These are phyloP conservation scores for Xenopus borealis DNA, from an alignment of 2,113 vertebrate genomes.

Conservation along the genomic window DNA sequence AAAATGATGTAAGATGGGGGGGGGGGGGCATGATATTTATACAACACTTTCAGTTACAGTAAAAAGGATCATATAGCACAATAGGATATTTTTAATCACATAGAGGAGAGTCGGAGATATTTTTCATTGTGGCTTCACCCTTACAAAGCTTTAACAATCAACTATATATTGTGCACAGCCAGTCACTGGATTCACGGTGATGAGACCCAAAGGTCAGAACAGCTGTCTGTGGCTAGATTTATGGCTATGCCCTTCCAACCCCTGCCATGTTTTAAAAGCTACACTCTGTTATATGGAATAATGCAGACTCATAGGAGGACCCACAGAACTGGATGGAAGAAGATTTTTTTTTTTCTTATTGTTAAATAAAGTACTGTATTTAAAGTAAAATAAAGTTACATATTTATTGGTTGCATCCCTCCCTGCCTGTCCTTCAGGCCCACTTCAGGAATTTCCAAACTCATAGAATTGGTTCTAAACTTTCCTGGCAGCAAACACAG, in stretches of 20 bases:
- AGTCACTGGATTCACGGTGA: neutral
- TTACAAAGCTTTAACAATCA: neutral
- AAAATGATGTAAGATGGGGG: neutral
- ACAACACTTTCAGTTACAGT: neutral
- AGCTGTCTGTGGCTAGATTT: neutral
- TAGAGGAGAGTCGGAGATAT: neutral
- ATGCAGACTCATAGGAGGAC: neutral
- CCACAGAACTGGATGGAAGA: too few relatives aligned
- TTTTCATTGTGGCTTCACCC: neutral
- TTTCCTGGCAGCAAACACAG: too few relatives aligned
- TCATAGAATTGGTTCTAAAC: too few relatives aligned
- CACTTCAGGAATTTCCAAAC: too few relatives aligned
- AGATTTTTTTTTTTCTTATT: too few relatives aligned
- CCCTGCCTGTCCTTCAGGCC: too few relatives aligned
- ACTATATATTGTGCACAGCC: neutral
- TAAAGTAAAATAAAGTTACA: too few relatives aligned
- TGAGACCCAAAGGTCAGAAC: neutral
- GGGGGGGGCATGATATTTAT: neutral
- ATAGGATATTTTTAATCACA: neutral
- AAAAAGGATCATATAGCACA: neutral
- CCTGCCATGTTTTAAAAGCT: slow-evolving; percentile 1
- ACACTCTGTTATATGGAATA: neutral
- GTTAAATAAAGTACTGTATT: too few relatives aligned
- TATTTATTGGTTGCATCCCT: too few relatives aligned
- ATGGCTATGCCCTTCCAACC: slow-evolving; percentile 1